A percentile compares a stretch with the other conserved stretches of the same genome.
These are phyloP conservation scores for Monodelphis domestica DNA, from an alignment of 2,797 vertebrate genomes.

Conservation along the genomic window DNA sequence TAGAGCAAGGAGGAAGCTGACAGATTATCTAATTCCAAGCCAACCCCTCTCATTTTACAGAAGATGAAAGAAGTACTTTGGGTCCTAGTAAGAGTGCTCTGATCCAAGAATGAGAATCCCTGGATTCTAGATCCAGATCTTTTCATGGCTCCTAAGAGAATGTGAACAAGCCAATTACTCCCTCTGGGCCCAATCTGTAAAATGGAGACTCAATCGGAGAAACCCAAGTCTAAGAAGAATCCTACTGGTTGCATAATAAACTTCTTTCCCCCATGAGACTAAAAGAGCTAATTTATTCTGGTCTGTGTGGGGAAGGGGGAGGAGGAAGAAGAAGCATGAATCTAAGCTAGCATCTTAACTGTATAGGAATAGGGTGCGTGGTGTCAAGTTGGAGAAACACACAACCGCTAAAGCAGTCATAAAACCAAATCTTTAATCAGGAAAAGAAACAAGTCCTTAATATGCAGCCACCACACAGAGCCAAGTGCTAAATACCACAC, in stretches of 20 bases:
- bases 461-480: too few species aligned
- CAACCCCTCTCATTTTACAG: neutral
- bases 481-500: too few species aligned
- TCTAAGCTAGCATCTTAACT: neutral
- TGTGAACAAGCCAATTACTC: neutral
- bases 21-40: neutral
- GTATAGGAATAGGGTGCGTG: neutral
- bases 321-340: neutral
- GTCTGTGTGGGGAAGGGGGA: neutral
- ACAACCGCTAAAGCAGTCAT: too few species aligned
- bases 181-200: slow-evolving; percentile 18
- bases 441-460: too few species aligned
- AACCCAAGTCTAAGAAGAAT: neutral
- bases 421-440: too few species aligned
- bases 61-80: neutral
- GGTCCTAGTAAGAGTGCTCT: neutral
- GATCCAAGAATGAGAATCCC: neutral
- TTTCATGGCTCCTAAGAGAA: slow-evolving; percentile 26
- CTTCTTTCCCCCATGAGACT: neutral
- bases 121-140: neutral
- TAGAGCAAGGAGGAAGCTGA: neutral
- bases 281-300: neutral
- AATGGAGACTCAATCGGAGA: neutral
- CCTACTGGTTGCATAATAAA: neutral
- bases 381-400: too few species aligned